These are phyloP conservation scores for Zaprionus ornatus DNA, from an alignment of 1,140 invertebrate genomes.

Conservation along the genomic window DNA sequence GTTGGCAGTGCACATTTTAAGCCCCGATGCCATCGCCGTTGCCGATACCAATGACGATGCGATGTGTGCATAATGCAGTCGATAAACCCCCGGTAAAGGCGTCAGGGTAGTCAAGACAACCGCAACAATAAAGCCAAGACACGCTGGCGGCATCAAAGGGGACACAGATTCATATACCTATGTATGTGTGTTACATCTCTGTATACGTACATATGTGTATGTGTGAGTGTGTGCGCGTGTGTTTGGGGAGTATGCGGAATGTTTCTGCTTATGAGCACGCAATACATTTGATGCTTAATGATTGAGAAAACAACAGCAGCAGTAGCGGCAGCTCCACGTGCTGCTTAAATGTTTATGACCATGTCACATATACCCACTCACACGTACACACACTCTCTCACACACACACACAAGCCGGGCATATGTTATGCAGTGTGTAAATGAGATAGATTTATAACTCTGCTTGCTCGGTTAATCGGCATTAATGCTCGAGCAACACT, in stretches of 20 bases:
- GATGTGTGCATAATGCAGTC: constrained; percentile 48
- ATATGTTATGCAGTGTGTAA: neutral
- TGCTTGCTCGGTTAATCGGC: constrained; percentile 5
- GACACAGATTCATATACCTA: neutral
- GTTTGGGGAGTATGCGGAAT: neutral
- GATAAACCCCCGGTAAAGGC: constrained; percentile 32
- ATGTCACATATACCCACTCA: neutral
- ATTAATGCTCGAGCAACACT: constrained; percentile 13
- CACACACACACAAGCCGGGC: neutral
- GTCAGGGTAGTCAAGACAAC: constrained; percentile 38
- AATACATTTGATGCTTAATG: constrained; percentile 65
- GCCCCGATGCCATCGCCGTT: constrained; percentile 7
- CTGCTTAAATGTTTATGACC: constrained; percentile 14
- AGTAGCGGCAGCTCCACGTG: neutral
- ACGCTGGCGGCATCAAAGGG: neutral
- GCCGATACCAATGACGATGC: neutral
- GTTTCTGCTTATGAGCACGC: constrained; percentile 34
- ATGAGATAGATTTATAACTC: constrained; percentile 21
- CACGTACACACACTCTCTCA: neutral
- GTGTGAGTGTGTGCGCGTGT: neutral
- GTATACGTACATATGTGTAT: neutral
- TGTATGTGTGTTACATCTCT: neutral
- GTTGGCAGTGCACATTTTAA: constrained; percentile 4
- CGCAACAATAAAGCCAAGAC: constrained; percentile 40
- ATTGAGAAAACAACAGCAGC: constrained; percentile 58